Conservation (phyloP, 1,140 invertebrate genomes). For the Notospermus geniculatus region DNA sequence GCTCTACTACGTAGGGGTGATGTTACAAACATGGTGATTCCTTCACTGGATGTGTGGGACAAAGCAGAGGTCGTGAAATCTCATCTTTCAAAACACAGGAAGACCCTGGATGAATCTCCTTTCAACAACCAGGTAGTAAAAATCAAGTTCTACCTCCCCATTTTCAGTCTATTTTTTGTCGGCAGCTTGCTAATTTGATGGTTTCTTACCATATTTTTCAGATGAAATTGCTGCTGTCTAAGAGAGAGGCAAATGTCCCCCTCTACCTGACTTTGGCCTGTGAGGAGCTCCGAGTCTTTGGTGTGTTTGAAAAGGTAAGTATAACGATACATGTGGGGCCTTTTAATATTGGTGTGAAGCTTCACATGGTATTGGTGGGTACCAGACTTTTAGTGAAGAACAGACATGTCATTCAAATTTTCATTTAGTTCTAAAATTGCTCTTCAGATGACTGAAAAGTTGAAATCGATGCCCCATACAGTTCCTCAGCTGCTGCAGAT, state of each 20-base stretch:
- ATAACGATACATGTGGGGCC: no score
- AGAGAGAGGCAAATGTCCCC: constrained; percentile 53
- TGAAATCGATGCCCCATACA: constrained; percentile 49
- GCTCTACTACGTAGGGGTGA: constrained; percentile 27
- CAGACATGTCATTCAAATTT: no score
- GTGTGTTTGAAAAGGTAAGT: constrained; percentile 55
- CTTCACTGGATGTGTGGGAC: constrained; percentile 47
- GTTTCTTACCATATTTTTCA: constrained; percentile 25
- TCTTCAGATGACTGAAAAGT: constrained; percentile 41
- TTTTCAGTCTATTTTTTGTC: no score
- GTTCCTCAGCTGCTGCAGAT: constrained; percentile 46
- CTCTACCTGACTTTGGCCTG: constrained; percentile 55
- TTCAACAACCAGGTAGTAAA: constrained; percentile 56
- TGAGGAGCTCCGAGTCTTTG: constrained; percentile 56
- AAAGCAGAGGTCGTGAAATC: constrained; percentile 47
- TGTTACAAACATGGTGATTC: constrained; percentile 32
- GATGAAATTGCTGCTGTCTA: constrained; percentile 53
- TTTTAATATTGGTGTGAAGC: no score
- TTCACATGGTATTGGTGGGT: background rate
- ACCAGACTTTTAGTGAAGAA: no score
- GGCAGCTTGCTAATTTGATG: background rate
- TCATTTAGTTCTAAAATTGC: background rate
- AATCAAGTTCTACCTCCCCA: no score
- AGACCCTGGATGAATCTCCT: constrained; percentile 52
- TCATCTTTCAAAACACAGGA: constrained; percentile 45